These are phyloP conservation scores for Lindbergichthys nudifrons DNA, from an alignment of 2,797 vertebrate species.

Conservation along the genomic window DNA sequence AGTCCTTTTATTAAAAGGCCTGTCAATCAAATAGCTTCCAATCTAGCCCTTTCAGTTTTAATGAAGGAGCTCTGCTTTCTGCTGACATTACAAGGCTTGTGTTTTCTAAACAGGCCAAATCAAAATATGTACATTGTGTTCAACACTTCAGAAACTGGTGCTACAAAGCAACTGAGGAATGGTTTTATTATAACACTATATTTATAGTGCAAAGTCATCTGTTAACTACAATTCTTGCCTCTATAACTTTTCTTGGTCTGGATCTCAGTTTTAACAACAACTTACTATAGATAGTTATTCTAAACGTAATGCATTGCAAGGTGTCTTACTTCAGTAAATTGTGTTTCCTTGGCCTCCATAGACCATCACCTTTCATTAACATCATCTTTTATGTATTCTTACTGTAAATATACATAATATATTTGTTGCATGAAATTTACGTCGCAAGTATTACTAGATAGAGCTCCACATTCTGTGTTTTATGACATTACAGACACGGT, in stretches of 20 bases:
- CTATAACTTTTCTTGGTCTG: background rate
- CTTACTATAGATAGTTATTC: background rate
- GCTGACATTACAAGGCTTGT: background rate
- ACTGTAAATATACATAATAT: background rate
- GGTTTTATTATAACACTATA: background rate
- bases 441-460: constrained; percentile 7
- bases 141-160: background rate
- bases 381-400: constrained; percentile 18
- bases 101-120: background rate
- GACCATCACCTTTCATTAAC: constrained; percentile 17
- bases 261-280: constrained; percentile 2
- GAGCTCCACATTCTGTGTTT: constrained; percentile 43
- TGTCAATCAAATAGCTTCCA: constrained; percentile 6
- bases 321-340: constrained; percentile 12
- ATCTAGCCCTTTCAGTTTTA: background rate
- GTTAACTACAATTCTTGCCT: background rate
- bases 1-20: background rate
- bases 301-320: background rate
- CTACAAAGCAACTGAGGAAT: background rate
- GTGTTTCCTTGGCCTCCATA: constrained; percentile 18
- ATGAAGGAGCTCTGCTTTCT: too few relatives aligned
- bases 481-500: constrained; percentile 26
- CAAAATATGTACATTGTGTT: constrained; percentile 1
- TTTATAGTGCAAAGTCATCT: background rate
- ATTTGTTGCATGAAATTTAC: constrained; percentile 14